Percentiles rank a stretch among this genome's conserved stretches.
These are phyloP conservation scores for Sturnira hondurensis DNA, from an alignment of 2,113 vertebrate species.

Conservation along the genomic window DNA sequence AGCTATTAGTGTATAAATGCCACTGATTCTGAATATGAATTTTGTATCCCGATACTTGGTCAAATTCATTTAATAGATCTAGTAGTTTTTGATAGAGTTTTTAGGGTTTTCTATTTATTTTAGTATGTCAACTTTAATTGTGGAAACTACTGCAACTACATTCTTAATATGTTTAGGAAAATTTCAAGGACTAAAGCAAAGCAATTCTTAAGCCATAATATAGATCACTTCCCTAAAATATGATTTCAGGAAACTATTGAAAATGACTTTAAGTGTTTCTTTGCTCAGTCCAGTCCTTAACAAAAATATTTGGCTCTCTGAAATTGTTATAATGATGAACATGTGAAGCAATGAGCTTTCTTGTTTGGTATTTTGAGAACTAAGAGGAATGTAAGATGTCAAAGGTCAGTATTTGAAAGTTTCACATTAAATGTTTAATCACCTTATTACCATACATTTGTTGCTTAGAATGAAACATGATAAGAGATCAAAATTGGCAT, in stretches of 20 bases:
- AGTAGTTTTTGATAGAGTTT: no score
- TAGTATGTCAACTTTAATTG: slow-evolving; percentile 47
- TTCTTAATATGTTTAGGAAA: slow-evolving; percentile 49
- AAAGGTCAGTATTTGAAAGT: slow-evolving; percentile 43
- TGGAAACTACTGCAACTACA: slow-evolving; percentile 44
- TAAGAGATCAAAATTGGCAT: slow-evolving; percentile 11
- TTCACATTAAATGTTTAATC: slow-evolving; percentile 43
- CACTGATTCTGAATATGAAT: no score
- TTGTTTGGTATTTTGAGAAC: slow-evolving; percentile 30
- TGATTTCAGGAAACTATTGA: slow-evolving; percentile 42
- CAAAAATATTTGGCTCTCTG: slow-evolving; percentile 3
- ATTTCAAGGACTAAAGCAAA: slow-evolving; percentile 33
- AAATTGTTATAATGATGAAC: slow-evolving; percentile 6
- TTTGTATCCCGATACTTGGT: no score
- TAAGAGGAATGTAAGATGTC: slow-evolving; percentile 41
- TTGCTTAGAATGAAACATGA: slow-evolving; percentile 18
- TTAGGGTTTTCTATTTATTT: neutral
- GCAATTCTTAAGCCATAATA: slow-evolving; percentile 5
- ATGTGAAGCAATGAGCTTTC: neutral
- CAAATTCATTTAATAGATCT: no score
- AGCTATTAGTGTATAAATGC: no score
- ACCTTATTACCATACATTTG: neutral
- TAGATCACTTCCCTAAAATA: slow-evolving; percentile 50
- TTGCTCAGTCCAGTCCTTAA: neutral
- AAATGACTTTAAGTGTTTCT: neutral